Percentiles rank a stretch among this genome's conserved stretches.
These are phyloP conservation scores for Nyctibius bracteatus DNA, from an alignment of 2,113 vertebrate species.

Conservation along the genomic window DNA sequence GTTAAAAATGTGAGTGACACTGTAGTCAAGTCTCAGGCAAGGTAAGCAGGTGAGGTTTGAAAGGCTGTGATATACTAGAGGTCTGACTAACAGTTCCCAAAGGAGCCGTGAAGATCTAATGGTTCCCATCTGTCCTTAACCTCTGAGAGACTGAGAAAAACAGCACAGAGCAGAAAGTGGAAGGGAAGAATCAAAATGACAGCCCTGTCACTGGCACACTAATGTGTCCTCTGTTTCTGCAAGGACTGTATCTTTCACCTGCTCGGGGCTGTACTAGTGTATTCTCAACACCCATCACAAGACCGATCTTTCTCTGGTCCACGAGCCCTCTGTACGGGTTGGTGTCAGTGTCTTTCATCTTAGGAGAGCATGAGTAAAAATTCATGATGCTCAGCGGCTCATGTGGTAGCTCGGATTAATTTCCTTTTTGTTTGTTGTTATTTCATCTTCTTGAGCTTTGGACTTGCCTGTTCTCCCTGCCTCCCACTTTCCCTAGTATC, in stretches of 20 bases:
- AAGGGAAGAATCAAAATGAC: not conserved
- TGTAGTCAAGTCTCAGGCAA: not conserved
- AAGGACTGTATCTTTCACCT: not conserved
- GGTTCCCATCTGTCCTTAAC: constrained; percentile 35
- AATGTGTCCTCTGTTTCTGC: not conserved
- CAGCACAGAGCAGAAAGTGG: not conserved
- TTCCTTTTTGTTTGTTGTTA: not conserved
- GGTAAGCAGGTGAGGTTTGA: constrained; percentile 8
- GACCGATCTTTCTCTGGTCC: not conserved
- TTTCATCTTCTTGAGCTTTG: not conserved
- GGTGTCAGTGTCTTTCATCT: not conserved
- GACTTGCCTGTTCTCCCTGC: not conserved
- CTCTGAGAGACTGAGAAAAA: constrained; percentile 14
- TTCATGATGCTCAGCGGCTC: fast-evolving
- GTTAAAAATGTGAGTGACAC: not conserved
- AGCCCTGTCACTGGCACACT: fast-evolving
- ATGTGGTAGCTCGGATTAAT: not conserved
- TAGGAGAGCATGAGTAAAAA: not conserved
- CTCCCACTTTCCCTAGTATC: not conserved
- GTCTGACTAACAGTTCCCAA: constrained; percentile 32
- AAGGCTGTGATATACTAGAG: not conserved
- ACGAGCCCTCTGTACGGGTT: not conserved
- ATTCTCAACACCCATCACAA: not conserved
- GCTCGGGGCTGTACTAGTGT: not conserved
- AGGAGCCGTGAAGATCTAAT: constrained; percentile 33